Evolutionary conservation across 2,797 vertebrate species (phyloP).

Genomic region (Catostomus latipinnis): DNA sequence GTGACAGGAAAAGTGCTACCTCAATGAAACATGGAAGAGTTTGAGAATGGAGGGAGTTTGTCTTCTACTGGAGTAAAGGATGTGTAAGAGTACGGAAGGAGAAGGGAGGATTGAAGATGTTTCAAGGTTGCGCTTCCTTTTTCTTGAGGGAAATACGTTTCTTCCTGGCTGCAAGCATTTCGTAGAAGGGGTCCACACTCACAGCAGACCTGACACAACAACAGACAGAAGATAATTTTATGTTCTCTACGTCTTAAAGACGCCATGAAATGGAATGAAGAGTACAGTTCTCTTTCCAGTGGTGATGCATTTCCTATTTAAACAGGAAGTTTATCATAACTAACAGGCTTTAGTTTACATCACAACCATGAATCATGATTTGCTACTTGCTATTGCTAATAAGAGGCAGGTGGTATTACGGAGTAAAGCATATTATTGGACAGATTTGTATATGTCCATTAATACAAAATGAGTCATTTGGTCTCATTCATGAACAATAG

Average conservation of each 20-base stretch:
- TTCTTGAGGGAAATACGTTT: slow-evolving; percentile 95
- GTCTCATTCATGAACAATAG: too few species aligned
- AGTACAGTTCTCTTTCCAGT: too few species aligned
- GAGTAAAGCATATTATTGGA: too few species aligned
- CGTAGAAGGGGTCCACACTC: slow-evolving; percentile 94
- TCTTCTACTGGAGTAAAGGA: slow-evolving; percentile 34
- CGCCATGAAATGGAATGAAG: too few species aligned
- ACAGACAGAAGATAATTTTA: neutral
- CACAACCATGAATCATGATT: too few species aligned
- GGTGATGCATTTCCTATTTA: too few species aligned
- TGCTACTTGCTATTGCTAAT: too few species aligned
- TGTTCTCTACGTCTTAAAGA: neutral
- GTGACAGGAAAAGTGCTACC: slow-evolving; percentile 30
- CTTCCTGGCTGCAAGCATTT: slow-evolving; percentile 93
- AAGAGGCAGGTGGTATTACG: too few species aligned
- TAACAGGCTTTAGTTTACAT: too few species aligned
- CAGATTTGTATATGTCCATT: too few species aligned
- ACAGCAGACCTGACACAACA: slow-evolving; percentile 83
- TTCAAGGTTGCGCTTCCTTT: slow-evolving; percentile 86
- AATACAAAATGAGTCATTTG: too few species aligned
- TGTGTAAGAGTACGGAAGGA: slow-evolving; percentile 44
- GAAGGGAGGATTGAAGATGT: slow-evolving; percentile 2
- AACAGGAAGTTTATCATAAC: too few species aligned
- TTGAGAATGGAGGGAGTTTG: slow-evolving; percentile 45
- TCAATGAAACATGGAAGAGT: neutral